Conservation (phyloP, 2,113 vertebrate genomes). For the Anthoscopus minutus region DNA sequence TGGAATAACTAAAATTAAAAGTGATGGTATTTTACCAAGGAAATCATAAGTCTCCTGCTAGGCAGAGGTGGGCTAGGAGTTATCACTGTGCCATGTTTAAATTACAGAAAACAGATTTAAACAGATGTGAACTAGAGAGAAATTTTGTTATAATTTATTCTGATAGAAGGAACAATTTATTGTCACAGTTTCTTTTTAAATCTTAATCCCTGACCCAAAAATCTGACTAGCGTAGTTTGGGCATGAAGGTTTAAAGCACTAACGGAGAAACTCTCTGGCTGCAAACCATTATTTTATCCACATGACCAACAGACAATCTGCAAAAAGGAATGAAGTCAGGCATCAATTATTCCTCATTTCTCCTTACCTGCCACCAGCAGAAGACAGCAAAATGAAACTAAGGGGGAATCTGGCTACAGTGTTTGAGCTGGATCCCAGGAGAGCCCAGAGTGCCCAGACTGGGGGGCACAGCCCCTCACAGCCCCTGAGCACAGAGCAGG, state of each 20-base stretch:
- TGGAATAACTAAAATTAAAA: constrained; percentile 19
- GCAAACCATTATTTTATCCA: not conserved
- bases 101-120: not conserved
- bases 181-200: not conserved
- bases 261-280: not conserved
- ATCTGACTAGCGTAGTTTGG: not conserved
- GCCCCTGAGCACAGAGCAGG: not conserved
- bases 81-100: not conserved
- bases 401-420: not conserved
- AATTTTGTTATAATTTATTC: not conserved
- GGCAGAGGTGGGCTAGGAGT: not conserved
- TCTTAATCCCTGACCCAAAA: not conserved
- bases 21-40: not conserved
- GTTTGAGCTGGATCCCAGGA: not conserved
- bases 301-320: not conserved
- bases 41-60: not conserved
- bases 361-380: not conserved
- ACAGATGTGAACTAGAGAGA: not conserved
- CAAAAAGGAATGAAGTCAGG: not conserved
- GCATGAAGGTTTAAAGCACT: not conserved
- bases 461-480: not conserved
- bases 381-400: not conserved
- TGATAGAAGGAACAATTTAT: not conserved
- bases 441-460: not conserved
- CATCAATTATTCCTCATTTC: not conserved